A percentile compares a stretch with the other conserved stretches of the same genome.
These are phyloP conservation scores for Mormyrops boulengeri DNA, from an alignment of 2,797 vertebrate species.

Conservation along the genomic window DNA sequence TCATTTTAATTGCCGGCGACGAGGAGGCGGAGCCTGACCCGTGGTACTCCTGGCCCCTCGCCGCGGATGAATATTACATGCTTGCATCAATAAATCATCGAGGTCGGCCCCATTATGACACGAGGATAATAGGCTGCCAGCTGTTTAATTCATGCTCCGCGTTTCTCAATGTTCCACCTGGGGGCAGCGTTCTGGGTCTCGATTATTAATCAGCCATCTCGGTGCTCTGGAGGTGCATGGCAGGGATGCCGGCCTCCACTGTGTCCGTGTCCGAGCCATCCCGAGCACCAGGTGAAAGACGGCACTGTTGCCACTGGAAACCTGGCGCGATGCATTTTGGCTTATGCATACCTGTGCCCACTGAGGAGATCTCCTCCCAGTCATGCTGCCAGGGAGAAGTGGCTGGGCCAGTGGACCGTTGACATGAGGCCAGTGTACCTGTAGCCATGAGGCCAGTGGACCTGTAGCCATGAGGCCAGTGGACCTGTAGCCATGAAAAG, in stretches of 20 bases:
- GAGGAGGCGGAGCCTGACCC: not conserved
- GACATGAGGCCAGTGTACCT: not conserved
- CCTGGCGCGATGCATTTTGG: not conserved
- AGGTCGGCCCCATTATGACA: conserved; percentile 19
- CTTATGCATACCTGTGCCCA: not conserved
- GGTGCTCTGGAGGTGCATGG: not conserved
- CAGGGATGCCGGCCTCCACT: not conserved
- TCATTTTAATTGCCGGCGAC: conserved; percentile 22
- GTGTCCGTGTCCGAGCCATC: not conserved
- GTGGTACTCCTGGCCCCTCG: not conserved
- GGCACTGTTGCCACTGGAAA: not conserved
- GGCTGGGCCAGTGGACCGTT: not conserved
- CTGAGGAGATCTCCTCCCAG: not conserved
- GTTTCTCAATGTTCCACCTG: conserved; percentile 4
- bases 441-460: not conserved
- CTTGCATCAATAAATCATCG: conserved; percentile 20
- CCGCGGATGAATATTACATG: conserved; percentile 14
- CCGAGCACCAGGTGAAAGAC: not conserved
- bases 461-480: not conserved
- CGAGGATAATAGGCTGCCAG: conserved; percentile 12
- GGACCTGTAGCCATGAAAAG: not conserved
- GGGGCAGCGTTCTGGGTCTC: not conserved
- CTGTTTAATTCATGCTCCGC: conserved; percentile 19
- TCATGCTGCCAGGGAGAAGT: not conserved
- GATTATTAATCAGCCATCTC: conserved; percentile 22